phyloP scores from a whole-genome alignment of 2,888 invertebrate species.

The Watsonalla binaria region DNA sequence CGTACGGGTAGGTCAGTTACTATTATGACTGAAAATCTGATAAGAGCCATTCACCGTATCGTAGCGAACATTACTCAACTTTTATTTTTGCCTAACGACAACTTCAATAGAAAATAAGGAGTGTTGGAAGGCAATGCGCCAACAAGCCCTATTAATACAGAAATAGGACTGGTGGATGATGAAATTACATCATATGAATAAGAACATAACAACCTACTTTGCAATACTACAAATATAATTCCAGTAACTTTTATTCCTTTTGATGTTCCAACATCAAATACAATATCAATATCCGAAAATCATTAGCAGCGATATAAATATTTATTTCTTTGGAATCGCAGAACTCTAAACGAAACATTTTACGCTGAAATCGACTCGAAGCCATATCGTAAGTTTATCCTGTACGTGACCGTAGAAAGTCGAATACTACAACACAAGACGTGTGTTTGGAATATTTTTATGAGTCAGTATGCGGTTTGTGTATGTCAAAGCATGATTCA shows the following conservation, averaged over 20 bases:
- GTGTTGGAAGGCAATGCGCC: too few relatives aligned
- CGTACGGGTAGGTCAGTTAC: constrained; percentile 72
- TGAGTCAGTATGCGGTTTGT: constrained; percentile 38
- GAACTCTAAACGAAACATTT: neutral
- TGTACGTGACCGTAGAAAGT: constrained; percentile 40
- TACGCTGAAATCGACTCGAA: neutral
- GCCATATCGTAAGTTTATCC: constrained; percentile 16
- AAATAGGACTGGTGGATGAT: neutral
- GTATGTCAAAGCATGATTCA: constrained; percentile 42
- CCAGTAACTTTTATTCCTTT: neutral
- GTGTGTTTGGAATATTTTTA: constrained; percentile 24
- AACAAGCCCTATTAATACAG: neutral
- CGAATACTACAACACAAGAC: constrained; percentile 20
- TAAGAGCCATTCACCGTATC: constrained; percentile 36
- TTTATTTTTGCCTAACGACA: constrained; percentile 27
- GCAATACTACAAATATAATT: neutral
- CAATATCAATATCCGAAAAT: neutral
- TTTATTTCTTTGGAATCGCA: constrained; percentile 1
- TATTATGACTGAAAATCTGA: constrained; percentile 60
- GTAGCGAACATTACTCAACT: constrained; percentile 28
- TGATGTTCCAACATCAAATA: neutral
- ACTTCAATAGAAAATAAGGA: constrained; percentile 1
- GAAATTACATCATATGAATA: neutral
- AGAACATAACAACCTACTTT: neutral
- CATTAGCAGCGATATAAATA: neutral